Evolutionary conservation across 2,797 vertebrate species (phyloP).

Genomic region (Coendou prehensilis): DNA sequence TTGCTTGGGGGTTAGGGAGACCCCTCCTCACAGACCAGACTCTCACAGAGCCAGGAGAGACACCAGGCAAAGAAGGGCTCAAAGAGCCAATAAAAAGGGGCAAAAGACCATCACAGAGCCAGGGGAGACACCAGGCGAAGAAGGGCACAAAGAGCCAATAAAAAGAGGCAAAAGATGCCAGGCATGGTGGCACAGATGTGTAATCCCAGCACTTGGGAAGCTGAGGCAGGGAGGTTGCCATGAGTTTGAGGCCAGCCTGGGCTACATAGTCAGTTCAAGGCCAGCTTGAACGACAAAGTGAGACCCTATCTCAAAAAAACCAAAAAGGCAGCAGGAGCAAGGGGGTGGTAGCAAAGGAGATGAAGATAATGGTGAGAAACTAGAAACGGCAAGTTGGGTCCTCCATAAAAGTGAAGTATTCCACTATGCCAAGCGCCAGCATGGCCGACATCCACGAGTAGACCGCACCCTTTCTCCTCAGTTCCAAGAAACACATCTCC

Average conservation of each 20-base stretch:
- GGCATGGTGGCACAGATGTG: background rate
- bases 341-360: background rate
- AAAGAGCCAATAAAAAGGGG: background rate
- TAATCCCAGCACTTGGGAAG: background rate
- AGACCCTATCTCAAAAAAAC: background rate
- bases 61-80: background rate
- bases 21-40: background rate
- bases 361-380: background rate
- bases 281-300: background rate
- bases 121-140: background rate
- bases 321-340: background rate
- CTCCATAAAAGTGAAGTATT: background rate
- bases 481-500: background rate
- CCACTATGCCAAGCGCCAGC: accelerated
- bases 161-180: background rate
- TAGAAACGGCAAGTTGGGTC: background rate
- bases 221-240: background rate
- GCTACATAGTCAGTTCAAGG: background rate
- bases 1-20: background rate
- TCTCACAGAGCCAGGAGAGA: background rate
- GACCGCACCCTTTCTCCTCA: background rate
- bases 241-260: background rate
- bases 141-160: background rate
- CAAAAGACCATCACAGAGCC: background rate
- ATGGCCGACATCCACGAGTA: accelerated